phyloP scores from a whole-genome alignment of 2,113 vertebrate genomes.

The Entomyzon cyanotis region DNA sequence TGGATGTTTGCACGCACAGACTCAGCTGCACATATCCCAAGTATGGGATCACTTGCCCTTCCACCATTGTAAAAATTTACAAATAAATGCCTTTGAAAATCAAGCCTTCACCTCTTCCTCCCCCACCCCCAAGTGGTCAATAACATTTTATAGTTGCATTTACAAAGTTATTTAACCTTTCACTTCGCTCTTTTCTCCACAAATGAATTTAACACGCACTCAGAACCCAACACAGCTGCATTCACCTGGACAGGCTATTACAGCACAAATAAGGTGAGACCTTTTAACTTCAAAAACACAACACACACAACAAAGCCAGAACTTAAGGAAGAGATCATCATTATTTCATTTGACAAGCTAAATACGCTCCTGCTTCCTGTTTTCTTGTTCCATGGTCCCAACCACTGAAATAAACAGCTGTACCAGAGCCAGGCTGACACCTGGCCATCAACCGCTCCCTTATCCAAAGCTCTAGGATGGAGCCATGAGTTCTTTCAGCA shows the following conservation, averaged over 20 bases:
- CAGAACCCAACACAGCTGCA: slow-evolving; percentile 5
- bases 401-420: neutral
- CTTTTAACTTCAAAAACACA: neutral
- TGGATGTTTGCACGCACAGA: neutral
- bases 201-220: neutral
- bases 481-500: neutral
- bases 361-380: slow-evolving; percentile 4
- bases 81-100: slow-evolving; percentile 49
- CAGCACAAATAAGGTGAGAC: neutral
- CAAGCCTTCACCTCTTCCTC: slow-evolving; percentile 7
- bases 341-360: neutral
- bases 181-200: neutral
- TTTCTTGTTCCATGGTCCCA: neutral
- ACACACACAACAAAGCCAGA: neutral
- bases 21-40: neutral
- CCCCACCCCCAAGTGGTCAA: neutral
- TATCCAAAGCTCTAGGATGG: neutral
- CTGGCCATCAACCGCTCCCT: neutral
- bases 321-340: neutral
- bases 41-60: neutral
- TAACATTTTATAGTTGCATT: neutral
- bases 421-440: neutral
- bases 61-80: neutral
- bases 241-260: neutral
- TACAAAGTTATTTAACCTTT: slow-evolving; percentile 37